Conservation (phyloP, 2,113 vertebrate genomes). For the Macrotis lagotis region DNA sequence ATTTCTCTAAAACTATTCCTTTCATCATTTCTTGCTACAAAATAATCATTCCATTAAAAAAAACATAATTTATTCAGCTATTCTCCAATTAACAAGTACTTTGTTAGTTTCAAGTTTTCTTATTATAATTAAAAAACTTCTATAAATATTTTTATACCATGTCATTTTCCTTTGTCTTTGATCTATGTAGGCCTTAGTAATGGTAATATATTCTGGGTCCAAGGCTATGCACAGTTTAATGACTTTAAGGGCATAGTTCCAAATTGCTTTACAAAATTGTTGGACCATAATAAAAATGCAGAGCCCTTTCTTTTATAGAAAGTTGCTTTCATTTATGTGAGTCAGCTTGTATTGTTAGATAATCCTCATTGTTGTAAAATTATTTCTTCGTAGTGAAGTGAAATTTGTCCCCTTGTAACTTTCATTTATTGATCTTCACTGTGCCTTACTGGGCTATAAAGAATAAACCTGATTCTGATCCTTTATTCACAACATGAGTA, state of each 20-base stretch:
- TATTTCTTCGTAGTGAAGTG: neutral
- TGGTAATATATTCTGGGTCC: neutral
- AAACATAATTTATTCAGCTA: neutral
- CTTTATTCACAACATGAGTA: too few species aligned
- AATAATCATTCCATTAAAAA: neutral
- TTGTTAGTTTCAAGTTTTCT: neutral
- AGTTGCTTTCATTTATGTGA: neutral
- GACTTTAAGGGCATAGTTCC: neutral
- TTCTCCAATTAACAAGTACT: neutral
- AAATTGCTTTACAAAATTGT: neutral
- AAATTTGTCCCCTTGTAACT: conserved; percentile 11
- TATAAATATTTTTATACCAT: neutral
- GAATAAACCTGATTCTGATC: neutral
- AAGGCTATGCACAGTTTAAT: neutral
- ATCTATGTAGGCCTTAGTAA: neutral
- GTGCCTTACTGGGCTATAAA: neutral
- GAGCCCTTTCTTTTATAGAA: neutral
- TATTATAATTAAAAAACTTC: neutral
- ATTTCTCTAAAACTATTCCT: neutral
- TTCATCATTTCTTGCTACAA: neutral
- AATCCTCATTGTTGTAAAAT: conserved; percentile 20
- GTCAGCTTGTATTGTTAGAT: neutral
- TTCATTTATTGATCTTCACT: neutral
- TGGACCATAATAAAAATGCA: neutral
- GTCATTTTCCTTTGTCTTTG: neutral